Evolutionary conservation across 1,140 invertebrate species (phyloP).

Genomic region (Heliothis virescens): DNA sequence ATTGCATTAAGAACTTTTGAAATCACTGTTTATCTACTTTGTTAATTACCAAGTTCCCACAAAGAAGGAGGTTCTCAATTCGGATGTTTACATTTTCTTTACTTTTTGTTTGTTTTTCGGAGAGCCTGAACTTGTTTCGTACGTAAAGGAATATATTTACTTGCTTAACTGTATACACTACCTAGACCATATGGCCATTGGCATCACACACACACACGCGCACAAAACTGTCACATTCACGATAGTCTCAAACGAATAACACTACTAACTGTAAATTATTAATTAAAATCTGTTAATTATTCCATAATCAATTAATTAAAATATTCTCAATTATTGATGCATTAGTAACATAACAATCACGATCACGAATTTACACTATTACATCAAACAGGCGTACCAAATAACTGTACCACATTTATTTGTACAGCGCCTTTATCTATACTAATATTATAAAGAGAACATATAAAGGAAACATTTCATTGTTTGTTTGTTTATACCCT

Average conservation of each 20-base stretch:
- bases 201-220: background rate
- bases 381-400: background rate
- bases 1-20: too few species aligned
- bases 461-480: too few species aligned
- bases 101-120: too few species aligned
- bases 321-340: background rate
- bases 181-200: background rate
- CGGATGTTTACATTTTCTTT: too few species aligned
- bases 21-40: too few species aligned
- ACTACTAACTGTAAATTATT: background rate
- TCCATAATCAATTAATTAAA: background rate
- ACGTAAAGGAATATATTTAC: background rate
- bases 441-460: too few species aligned
- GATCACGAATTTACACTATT: background rate
- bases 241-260: background rate
- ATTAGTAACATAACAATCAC: background rate
- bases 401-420: background rate
- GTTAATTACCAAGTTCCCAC: too few species aligned
- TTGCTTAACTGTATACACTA: background rate
- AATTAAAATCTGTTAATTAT: background rate
- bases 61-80: too few species aligned
- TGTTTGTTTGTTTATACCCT: too few species aligned
- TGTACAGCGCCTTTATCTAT: background rate
- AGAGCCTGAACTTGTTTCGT: too few species aligned
- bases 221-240: background rate